Evolutionary conservation across 1,140 invertebrate genomes (phyloP), one percentile per base, ranked within the genome.

Genomic region (Drosophila lini): DNA sequence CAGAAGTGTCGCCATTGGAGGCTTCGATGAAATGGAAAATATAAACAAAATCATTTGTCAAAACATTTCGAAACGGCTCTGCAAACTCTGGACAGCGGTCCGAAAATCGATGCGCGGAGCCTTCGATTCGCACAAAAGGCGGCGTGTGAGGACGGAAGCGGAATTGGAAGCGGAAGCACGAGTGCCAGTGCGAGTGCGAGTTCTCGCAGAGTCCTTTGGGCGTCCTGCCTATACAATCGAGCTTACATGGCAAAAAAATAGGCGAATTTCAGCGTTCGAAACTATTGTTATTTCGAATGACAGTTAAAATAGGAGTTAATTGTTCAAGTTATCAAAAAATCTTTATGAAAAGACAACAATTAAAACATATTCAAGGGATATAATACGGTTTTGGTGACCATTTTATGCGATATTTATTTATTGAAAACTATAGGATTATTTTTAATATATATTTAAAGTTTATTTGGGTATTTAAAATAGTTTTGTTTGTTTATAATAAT

Each of bases 41-140:
- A 83, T 88, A 89, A 88, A 88, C 83, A 88, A 89, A 88, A 89
- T 88, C 83, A 88, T 88, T 88, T 88, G 83, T 89, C 83, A 88
- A 89, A 89, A 89, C 77, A 88, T 88, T 89, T 89, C 62, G 65
- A 75, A 81, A 84, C 62, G 80, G 81, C 81, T 81, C 73, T 70
- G 68, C 80, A 84, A 84, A 84, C 81, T 81, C 68, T 50, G 36
- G 32, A 58, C 40, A 42, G 40, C 4, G 45, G 38, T 25, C 64
- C 7, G 45, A 69, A 76, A 78, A 74, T 82, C 69, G 70, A 83
- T 79, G 63, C 19, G 58, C 50, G 61, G 55, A 47, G 68, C 32
- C 55, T 64, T 36, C 48, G 62, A 58, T 47, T 70, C 10, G 36
- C 34, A 89, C 80, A 89, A 89, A 79, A 16, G 61, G 53, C 47